These are phyloP conservation scores for Graphium colonna DNA, from an alignment of 2,888 invertebrate species.

Conservation along the genomic window DNA sequence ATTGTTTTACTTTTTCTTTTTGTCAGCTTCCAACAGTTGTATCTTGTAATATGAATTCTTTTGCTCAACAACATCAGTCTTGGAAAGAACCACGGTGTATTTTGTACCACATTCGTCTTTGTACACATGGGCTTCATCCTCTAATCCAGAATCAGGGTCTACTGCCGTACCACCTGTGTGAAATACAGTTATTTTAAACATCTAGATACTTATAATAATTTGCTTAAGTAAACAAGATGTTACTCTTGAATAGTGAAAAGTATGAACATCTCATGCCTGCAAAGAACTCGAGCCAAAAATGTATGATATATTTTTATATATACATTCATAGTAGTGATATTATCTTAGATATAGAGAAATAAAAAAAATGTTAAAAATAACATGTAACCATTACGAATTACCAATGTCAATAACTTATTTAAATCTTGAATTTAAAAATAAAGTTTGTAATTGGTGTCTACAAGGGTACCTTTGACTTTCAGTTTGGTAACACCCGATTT, in stretches of 20 bases:
- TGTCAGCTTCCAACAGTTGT: constrained; percentile 91
- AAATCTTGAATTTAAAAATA: neutral
- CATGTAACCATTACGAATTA: too few relatives aligned
- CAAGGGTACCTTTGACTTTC: constrained; percentile 62
- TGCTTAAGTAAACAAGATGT: too few relatives aligned
- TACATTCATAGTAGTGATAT: too few relatives aligned
- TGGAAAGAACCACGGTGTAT: constrained; percentile 89
- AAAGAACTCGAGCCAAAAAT: too few relatives aligned
- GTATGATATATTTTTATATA: too few relatives aligned
- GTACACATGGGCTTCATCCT: constrained; percentile 89
- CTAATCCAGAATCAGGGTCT: constrained; percentile 93
- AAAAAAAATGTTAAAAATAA: too few relatives aligned
- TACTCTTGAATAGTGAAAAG: too few relatives aligned
- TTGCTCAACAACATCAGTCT: constrained; percentile 91
- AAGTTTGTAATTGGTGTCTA: neutral
- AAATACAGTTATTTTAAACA: too few relatives aligned
- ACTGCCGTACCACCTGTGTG: constrained; percentile 90
- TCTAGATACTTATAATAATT: too few relatives aligned
- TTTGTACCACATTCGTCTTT: constrained; percentile 75
- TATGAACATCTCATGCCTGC: too few relatives aligned
- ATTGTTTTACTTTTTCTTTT: constrained; percentile 73
- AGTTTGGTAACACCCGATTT: constrained; percentile 61
- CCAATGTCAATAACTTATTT: too few relatives aligned
- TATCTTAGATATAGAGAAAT: too few relatives aligned
- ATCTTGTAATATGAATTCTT: constrained; percentile 97